Conservation (phyloP, 2,797 vertebrate genomes). For the Melanogrammus aeglefinus region DNA sequence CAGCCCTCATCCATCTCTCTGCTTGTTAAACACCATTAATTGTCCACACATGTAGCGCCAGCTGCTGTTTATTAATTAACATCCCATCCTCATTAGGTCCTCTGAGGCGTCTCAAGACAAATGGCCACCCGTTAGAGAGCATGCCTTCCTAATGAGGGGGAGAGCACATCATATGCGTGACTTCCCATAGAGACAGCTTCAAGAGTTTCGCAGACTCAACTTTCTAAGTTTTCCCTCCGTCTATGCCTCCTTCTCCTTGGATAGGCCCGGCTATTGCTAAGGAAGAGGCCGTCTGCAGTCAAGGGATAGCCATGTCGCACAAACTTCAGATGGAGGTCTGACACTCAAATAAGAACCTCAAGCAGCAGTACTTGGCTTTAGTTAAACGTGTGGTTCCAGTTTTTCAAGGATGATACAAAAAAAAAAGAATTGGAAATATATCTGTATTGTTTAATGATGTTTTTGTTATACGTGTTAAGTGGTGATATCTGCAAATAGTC, state of each 20-base stretch:
- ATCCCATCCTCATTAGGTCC: conserved; percentile 63
- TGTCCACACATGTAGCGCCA: conserved; percentile 57
- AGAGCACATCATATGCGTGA: conserved; percentile 8
- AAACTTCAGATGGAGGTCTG: too few relatives aligned
- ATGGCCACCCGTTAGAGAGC: conserved; percentile 59
- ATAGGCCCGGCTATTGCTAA: too few relatives aligned
- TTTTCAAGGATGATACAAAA: not conserved
- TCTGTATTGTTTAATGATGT: too few relatives aligned
- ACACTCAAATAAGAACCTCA: not conserved
- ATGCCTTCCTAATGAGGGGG: conserved; percentile 49
- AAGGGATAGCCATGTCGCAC: too few relatives aligned
- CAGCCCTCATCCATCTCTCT: conserved; percentile 53
- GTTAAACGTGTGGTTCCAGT: not conserved
- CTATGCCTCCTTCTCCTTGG: too few relatives aligned
- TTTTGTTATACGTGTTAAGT: too few relatives aligned
- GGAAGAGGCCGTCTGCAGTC: too few relatives aligned
- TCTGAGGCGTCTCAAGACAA: conserved; percentile 63
- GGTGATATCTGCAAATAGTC: too few relatives aligned
- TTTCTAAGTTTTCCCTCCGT: not conserved
- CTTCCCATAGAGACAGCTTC: conserved; percentile 41
- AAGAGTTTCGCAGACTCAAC: conserved; percentile 2
- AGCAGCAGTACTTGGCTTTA: not conserved
- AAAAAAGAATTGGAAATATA: not conserved
- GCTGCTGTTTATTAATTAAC: conserved; percentile 73
- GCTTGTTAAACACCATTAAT: conserved; percentile 68